These are phyloP conservation scores for Coregonus clupeaformis DNA, from an alignment of 2,113 vertebrate genomes.

Conservation along the genomic window DNA sequence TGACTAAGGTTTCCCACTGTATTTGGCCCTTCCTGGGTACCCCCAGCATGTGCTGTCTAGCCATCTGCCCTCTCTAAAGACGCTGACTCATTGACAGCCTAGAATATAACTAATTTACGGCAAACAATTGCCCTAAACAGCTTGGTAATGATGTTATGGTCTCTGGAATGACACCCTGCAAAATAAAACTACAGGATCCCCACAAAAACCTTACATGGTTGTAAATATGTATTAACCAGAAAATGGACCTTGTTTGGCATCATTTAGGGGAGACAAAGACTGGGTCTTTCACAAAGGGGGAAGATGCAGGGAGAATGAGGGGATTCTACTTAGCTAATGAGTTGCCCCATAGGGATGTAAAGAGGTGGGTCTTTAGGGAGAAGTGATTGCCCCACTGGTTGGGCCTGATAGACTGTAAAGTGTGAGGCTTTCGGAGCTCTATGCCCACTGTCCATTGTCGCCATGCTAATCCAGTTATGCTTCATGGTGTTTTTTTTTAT, in stretches of 20 bases:
- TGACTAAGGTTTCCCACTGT: constrained; percentile 39
- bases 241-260: constrained; percentile 85
- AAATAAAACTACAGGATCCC: constrained; percentile 87
- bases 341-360: constrained; percentile 83
- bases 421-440: constrained; percentile 61
- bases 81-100: constrained; percentile 62
- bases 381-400: constrained; percentile 66
- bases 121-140: constrained; percentile 77
- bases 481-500: constrained; percentile 68
- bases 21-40: constrained; percentile 48
- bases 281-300: constrained; percentile 77
- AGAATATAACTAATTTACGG: constrained; percentile 65
- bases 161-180: constrained; percentile 76
- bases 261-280: constrained; percentile 84
- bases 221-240: constrained; percentile 96
- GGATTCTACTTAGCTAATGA: constrained; percentile 88
- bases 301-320: constrained; percentile 79
- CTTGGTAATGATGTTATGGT: constrained; percentile 90
- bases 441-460: constrained; percentile 66
- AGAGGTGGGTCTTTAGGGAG: constrained; percentile 70
- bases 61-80: constrained; percentile 73
- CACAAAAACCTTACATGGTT: constrained; percentile 83
- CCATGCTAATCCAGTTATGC: constrained; percentile 73
- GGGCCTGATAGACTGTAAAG: constrained; percentile 69
- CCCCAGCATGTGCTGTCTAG: constrained; percentile 53